These are phyloP conservation scores for Halichoeres trimaculatus DNA, from an alignment of 2,113 vertebrate genomes.

Conservation along the genomic window DNA sequence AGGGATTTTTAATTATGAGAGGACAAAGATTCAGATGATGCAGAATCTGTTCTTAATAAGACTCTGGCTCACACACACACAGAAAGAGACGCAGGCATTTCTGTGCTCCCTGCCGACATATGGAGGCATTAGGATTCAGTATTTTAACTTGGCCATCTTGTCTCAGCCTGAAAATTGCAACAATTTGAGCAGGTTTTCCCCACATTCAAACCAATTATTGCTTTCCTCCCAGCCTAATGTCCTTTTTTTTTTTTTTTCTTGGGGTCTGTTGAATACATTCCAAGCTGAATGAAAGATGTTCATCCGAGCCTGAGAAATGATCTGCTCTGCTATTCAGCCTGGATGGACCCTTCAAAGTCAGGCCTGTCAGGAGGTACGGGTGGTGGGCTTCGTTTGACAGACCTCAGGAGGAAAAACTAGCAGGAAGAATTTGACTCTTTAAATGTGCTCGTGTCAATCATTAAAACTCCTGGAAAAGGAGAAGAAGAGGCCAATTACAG, in stretches of 20 bases:
- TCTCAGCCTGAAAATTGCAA: conserved; percentile 8
- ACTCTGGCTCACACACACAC: background rate
- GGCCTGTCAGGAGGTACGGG: conserved; percentile 82
- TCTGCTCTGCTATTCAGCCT: conserved; percentile 51
- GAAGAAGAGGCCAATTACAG: conserved; percentile 69
- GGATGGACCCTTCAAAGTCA: conserved; percentile 83
- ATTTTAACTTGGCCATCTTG: conserved; percentile 43
- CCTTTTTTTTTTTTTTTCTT: too few species aligned
- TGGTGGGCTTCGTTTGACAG: conserved; percentile 74
- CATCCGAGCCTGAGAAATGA: conserved; percentile 30
- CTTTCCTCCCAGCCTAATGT: conserved; percentile 34
- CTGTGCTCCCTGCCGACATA: conserved; percentile 14
- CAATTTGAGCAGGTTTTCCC: conserved; percentile 44
- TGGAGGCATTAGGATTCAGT: conserved; percentile 30
- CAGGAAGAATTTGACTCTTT: conserved; percentile 39
- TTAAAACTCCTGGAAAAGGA: conserved; percentile 44
- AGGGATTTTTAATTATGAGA: background rate
- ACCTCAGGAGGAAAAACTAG: conserved; percentile 34
- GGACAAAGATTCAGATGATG: conserved; percentile 17
- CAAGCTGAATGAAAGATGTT: conserved; percentile 52
- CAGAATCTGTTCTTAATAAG: conserved; percentile 6
- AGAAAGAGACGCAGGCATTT: too few species aligned
- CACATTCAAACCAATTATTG: conserved; percentile 53
- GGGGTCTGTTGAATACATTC: conserved; percentile 61
- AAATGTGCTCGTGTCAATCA: conserved; percentile 65